Evolutionary conservation across 2,797 vertebrate genomes (phyloP), one percentile per base, ranked within the genome.

Genomic region (Oreochromis grahami): DNA sequence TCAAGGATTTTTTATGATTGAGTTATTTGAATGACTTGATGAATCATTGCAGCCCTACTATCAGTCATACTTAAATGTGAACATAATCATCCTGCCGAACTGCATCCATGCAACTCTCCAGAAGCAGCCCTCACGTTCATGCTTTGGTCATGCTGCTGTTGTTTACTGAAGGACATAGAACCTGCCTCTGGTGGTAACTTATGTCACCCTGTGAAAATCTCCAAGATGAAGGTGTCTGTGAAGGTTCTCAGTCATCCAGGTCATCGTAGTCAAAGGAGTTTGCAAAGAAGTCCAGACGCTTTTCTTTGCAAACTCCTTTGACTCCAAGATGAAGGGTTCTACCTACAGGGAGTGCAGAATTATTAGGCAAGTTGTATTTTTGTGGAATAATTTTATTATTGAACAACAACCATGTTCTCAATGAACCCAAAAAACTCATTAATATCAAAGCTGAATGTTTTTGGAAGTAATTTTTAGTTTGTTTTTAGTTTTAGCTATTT

Each of bases 121-220:
- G 85, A 90, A 80, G 87, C 89, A 80, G 89, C 82, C 81, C 86
- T 86, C 78, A 1, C 55, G 10, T 4, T 58, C 55, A 10, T 58
- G 15, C 55, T 32, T 32, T 58, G 26, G 0, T 58, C 29, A 6
- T 32, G 29, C 29, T 32, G 15, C 15, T 32, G 55, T 19, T 32
- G 55, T 19, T 58, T 93, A 91, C 90, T 70, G 81, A 89, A 56
- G 60, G 85, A 90, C 89, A 91, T 88, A 89, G 87, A 93, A 87
- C 60, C 77, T 3, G 34, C 58, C 87, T 93, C 88, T 89, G 79
- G 87, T 81, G 82, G 83, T 68, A 83, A 82, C 88, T 87, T 90
- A 86, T 88, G 93, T 92, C 77, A 88, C 84, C 79, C 83, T 58
- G 74, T 81, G 74, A 91, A 94, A 90, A 93, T 1, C 65, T 26